A percentile compares a stretch with the other conserved stretches of the same genome.
Evolutionary conservation across 2,888 invertebrate species (phyloP).

Genomic region (Andrena bucephala): DNA sequence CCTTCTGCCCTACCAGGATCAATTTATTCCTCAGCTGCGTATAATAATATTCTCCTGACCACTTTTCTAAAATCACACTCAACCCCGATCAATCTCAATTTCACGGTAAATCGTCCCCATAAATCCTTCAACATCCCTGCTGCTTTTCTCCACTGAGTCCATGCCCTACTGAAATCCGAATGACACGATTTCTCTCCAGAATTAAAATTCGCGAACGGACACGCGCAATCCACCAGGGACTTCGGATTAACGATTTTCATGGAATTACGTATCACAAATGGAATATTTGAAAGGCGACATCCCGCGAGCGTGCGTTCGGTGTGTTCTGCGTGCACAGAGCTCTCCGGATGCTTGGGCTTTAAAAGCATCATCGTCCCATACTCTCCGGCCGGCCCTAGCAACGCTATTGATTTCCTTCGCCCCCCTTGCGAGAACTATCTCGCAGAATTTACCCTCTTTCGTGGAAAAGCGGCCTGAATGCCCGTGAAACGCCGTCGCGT

Average conservation of each 20-base stretch:
- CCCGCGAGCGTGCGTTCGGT: conserved; percentile 54
- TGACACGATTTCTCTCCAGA: background rate
- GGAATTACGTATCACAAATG: conserved; percentile 56
- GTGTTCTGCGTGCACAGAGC: conserved; percentile 49
- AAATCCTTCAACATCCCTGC: no score
- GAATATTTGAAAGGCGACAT: conserved; percentile 67
- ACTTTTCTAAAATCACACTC: background rate
- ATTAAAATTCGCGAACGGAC: background rate
- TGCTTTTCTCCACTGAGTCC: background rate
- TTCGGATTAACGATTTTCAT: conserved; percentile 48
- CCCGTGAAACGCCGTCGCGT: conserved; percentile 63
- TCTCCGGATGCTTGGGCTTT: conserved; percentile 71
- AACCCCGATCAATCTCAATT: no score
- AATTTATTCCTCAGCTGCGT: background rate
- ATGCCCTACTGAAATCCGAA: background rate
- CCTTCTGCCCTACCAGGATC: background rate
- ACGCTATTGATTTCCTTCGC: conserved; percentile 85
- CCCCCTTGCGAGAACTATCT: conserved; percentile 80
- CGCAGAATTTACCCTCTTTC: conserved; percentile 80
- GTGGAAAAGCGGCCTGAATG: conserved; percentile 73
- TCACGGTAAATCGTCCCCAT: no score
- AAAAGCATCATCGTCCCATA: conserved; percentile 79
- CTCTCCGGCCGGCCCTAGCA: conserved; percentile 82
- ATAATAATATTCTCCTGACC: background rate
- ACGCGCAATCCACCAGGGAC: conserved; percentile 11